Evolutionary conservation across 2,888 invertebrate species (phyloP), one percentile per base, ranked within the genome.

Genomic region (Endotricha flammealis): DNA sequence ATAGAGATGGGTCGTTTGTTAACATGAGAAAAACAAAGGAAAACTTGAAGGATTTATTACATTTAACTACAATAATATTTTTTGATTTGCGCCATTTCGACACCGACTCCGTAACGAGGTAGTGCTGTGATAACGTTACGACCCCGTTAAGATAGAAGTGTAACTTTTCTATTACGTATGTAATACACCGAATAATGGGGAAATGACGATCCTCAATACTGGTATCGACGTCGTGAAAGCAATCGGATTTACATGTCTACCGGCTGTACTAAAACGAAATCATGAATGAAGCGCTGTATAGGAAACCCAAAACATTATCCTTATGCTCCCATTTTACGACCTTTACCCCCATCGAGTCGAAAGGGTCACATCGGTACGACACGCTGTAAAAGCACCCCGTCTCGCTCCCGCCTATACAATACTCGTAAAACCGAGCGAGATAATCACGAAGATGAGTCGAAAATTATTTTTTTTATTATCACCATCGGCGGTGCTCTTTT

Each of bases 401-500:
- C 85, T 56, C 78, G 41, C 58, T 82, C 72, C 32, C 60, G 47
- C 85, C 35, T 55, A 54, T 44, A 39, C 34, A 31, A 28, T 43
- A 44, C 71, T 60, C 79, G 64, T 79, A 77, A 79, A 78, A 62
- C 58, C 49, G 81, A 85, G 75, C 64, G 85, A 77, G 85, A 85
- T 78, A 79, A 79, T 81, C 79, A 76, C 72, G 72, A 76, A 81
- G 83, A 86, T 85, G 86, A 86, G 86, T 81, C 81, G 86, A 85
- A 83, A 85, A 83, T 85, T 85, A 81, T 86, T 86, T 85, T 86
- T 86, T 86, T 86, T 86, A 86, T 86, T 86, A 86, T 83, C 87
- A 81, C 87, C 85, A 86, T 82, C 86, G 85, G 87, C 83, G 86
- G 86, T 83, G 86, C 87, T 82, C 85, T 87, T 87, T 87, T 87